These are phyloP conservation scores for Hypercompe scribonia DNA, from an alignment of 2,888 invertebrate genomes.

Conservation along the genomic window DNA sequence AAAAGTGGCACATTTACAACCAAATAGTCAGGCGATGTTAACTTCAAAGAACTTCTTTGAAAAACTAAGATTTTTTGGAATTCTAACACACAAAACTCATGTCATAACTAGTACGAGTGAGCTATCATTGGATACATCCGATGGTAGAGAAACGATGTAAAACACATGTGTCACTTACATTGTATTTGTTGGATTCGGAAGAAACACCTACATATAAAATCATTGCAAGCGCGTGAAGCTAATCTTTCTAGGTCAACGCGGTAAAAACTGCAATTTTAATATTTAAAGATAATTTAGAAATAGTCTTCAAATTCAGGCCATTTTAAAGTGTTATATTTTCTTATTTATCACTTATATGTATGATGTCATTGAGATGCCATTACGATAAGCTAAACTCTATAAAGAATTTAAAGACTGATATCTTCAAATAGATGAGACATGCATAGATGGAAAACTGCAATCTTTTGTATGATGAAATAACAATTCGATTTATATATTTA, in stretches of 20 bases:
- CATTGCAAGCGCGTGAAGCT: slow-evolving; percentile 14
- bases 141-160: slow-evolving; percentile 5
- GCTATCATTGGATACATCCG: slow-evolving; percentile 15
- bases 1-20: no score
- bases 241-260: slow-evolving; percentile 15
- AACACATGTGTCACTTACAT: slow-evolving; percentile 16
- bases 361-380: not conserved
- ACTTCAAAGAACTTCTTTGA: not conserved
- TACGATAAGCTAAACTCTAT: not conserved
- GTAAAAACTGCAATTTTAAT: slow-evolving; percentile 4
- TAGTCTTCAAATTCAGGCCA: not conserved
- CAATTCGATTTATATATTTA: no score
- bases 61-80: not conserved
- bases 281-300: not conserved
- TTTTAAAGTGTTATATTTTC: not conserved
- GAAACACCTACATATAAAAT: slow-evolving; percentile 26
- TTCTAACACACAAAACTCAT: not conserved
- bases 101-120: slow-evolving; percentile 7
- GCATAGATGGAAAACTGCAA: no score
- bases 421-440: not conserved
- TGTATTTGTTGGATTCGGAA: slow-evolving; percentile 23
- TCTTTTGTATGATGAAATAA: no score
- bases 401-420: not conserved
- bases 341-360: not conserved
- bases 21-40: no score